Evolutionary conservation across 2,797 vertebrate species (phyloP), one percentile per base, ranked within the genome.

Genomic region (Muraenolepis orangiensis): DNA sequence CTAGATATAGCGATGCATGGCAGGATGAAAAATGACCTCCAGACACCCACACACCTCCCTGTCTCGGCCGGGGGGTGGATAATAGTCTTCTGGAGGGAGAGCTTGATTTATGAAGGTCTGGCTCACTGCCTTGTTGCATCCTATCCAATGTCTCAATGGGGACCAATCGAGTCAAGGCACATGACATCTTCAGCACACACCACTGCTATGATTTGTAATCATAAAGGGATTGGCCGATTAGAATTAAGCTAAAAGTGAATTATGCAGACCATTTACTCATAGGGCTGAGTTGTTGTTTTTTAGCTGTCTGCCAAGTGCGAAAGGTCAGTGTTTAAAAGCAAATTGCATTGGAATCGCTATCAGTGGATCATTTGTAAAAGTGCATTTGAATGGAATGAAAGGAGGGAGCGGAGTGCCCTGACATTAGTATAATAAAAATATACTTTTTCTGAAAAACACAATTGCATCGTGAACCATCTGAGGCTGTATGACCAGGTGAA

Each of bases 41-140:
- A 20, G 30, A 34, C 81, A 72, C 72, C 31, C 78, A 82, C 84
- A 69, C 69, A 74, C 68, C 66, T 42, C 74, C 78, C 75, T 28
- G 57, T 64, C 57, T 13, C 3, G 57, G 57, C 4, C 5, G 76
- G 34, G 79, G 76, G 66, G 74, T 77, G 77, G 71, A 82, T 72
- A 78, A 79, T 78, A 74, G 67, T 80, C 72, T 76, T 75, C 67
- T 6, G 28, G 80, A 79, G 18, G 70, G 66, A 34, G 66, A 34
- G 66, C 23, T 3, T 83, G 87, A 89, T 90, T 89, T 86, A 88
- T 89, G 84, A 70, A 57, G n/a, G 80, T 73, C 73, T 28, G 70
- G 74, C 68, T 40, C 70, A 73, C 74, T 72, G 74, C 78, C 81
- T 81, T 77, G 75, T 76, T 64, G 31, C 32, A n/a, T 61, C n/a